Evolutionary conservation across 2,888 invertebrate genomes (phyloP), one percentile per base, ranked within the genome.

Genomic region (Cheilosia grossa): DNA sequence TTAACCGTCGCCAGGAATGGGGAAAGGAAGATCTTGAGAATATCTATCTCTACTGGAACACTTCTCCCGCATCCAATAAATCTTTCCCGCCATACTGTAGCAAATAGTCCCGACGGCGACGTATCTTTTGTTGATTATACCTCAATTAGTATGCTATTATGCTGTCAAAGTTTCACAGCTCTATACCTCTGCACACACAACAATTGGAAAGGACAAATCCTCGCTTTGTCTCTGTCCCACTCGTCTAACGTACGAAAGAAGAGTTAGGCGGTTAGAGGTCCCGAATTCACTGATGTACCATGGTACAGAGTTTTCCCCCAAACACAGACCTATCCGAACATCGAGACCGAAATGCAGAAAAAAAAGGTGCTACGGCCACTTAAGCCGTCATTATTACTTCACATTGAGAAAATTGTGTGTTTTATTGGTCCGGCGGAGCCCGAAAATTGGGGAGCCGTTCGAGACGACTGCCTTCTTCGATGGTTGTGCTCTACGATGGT

Each of bases 111-210:
- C 58, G 19, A n/a, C n/a, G 15, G 17, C 40, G 33, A 56, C 58
- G 67, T 56, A 63, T 61, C 47, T 53, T 73, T 73, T 69, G 73
- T 82, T 78, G 73, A 82, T 78, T 82, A 78, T 58, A 82, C 67
- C 67, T 56, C 82, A 82, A 82, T 82, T 78, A 82, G 78, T 73
- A 19, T 67, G 63, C 75, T 69, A 75, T 81, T 81, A 81, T 81
- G 69, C 61, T 81, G 78, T 82, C 78, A 82, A 82, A 82, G 82
- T 78, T 78, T 82, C 67, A 44, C 53, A 61, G 64, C 30, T 37
- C 37, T 37, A 37, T 37, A 37, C 33, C 33, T 56, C 33, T 56
- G 24, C n/a, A 78, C 63, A 61, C 64, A 51, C 58, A 66, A 69
- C 54, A 59, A 54, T 30, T 30, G 30, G 24, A 73, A 17, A 67